phyloP scores from a whole-genome alignment of 2,113 vertebrate species.

The Ailurus styani region DNA sequence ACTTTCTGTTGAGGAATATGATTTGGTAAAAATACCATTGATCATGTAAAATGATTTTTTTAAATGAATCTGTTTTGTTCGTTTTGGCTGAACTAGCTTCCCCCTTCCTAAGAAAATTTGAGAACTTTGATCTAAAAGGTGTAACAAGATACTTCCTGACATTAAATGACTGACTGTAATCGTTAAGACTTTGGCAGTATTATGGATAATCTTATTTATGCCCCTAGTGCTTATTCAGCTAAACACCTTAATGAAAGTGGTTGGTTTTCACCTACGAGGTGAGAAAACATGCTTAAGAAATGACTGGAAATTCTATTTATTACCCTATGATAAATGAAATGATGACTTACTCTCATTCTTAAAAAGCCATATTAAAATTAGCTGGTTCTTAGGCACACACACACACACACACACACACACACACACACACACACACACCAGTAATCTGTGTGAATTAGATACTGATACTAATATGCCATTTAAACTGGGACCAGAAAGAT shows the following conservation, averaged over 20 bases:
- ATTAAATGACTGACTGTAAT: not conserved
- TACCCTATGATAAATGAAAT: slow-evolving; percentile 33
- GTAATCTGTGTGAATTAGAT: slow-evolving; percentile 41
- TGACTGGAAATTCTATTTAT: slow-evolving; percentile 24
- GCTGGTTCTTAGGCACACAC: not conserved
- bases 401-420: not conserved
- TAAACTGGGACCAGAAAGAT: slow-evolving; percentile 56
- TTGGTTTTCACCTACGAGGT: not conserved
- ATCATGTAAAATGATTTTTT: not conserved
- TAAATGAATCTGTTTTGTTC: not conserved
- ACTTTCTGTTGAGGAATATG: not conserved
- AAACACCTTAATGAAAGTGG: not conserved
- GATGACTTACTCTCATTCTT: slow-evolving; percentile 43
- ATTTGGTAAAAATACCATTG: not conserved
- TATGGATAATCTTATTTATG: not conserved
- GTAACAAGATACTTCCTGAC: not conserved
- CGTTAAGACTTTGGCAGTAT: not conserved
- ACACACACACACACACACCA: not conserved
- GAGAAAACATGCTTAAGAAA: slow-evolving; percentile 67
- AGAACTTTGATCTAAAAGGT: not conserved
- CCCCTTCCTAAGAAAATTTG: not conserved
- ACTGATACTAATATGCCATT: slow-evolving; percentile 47
- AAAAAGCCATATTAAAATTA: slow-evolving; percentile 53
- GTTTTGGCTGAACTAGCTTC: not conserved
- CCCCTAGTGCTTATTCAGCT: not conserved